Conservation (phyloP, 1,140 invertebrate genomes). For the Papilio machaon region DNA sequence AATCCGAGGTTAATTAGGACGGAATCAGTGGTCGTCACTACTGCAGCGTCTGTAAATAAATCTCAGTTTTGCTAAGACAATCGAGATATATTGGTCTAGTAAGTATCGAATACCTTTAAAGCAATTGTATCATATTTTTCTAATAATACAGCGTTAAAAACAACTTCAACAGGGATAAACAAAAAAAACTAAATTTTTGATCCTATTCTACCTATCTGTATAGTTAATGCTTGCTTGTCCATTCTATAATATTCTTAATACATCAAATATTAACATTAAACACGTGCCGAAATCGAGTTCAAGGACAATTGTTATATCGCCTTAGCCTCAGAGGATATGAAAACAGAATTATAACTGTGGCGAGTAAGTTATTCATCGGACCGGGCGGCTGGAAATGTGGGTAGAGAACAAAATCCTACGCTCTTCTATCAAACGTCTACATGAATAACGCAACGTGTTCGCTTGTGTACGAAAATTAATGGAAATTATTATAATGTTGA, state of each 20-base stretch:
- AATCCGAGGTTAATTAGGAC: no score
- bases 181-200: neutral
- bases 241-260: neutral
- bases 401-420: slow-evolving; percentile 2
- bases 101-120: no score
- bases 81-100: no score
- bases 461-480: slow-evolving; percentile 14
- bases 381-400: neutral
- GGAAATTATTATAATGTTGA: slow-evolving; percentile 17
- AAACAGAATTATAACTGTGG: slow-evolving; percentile 17
- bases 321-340: slow-evolving; percentile 9
- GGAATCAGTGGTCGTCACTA: no score
- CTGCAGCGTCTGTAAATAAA: no score
- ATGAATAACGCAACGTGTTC: neutral
- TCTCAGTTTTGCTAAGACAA: no score
- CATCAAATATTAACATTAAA: slow-evolving; percentile 7
- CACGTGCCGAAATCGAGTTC: neutral
- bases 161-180: neutral
- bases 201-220: neutral
- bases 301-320: slow-evolving; percentile 6
- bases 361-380: slow-evolving; percentile 15
- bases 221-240: neutral
- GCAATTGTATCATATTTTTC: no score
- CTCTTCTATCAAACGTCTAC: neutral
- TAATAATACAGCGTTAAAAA: neutral